Conservation (phyloP, 2,113 vertebrate genomes). For the Speoplatyrhinus poulsoni region DNA sequence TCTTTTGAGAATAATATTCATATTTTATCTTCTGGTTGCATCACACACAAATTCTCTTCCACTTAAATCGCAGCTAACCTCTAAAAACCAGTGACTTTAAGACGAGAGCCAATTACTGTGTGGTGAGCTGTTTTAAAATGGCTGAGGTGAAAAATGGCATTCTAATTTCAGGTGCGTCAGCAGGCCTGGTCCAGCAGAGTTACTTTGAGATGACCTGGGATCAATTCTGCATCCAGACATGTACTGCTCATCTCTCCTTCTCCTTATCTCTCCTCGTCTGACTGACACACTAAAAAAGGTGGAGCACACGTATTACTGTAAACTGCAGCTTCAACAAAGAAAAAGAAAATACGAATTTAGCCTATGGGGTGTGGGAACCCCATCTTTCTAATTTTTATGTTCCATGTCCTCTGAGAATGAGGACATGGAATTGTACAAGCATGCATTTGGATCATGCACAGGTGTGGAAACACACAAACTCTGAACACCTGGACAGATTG, state of each 20-base stretch:
- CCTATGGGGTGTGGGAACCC: no score
- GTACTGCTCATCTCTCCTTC: no score
- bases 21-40: no score
- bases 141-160: slow-evolving; percentile 33
- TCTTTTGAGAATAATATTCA: no score
- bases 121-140: not conserved
- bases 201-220: slow-evolving; percentile 21
- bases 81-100: not conserved
- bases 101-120: not conserved
- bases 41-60: no score
- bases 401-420: no score
- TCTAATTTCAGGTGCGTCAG: slow-evolving; percentile 52
- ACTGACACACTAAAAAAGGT: no score
- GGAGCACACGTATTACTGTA: no score
- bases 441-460: not conserved
- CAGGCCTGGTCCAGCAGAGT: slow-evolving; percentile 27
- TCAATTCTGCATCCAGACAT: slow-evolving; percentile 42
- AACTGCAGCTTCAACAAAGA: no score
- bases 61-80: not conserved
- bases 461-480: not conserved
- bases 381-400: no score
- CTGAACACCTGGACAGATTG: not conserved
- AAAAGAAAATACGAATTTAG: no score
- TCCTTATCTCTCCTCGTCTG: no score
- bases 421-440: not conserved